phyloP scores from a whole-genome alignment of 2,888 invertebrate genomes.

The Cosmopolites sordidus region DNA sequence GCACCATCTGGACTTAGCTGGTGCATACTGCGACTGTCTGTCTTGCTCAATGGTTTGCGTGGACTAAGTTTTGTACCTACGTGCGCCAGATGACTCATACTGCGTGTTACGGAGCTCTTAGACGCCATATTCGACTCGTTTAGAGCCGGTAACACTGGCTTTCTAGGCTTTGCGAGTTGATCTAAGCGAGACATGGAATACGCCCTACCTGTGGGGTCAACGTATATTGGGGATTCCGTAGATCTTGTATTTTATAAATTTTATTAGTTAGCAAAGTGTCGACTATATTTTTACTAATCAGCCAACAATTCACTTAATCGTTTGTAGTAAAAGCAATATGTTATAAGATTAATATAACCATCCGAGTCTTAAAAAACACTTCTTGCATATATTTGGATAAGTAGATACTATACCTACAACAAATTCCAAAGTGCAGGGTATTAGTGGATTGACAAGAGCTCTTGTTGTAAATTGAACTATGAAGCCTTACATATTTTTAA shows the following conservation, averaged over 20 bases:
- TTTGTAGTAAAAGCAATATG: not conserved
- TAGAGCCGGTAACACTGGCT: constrained; percentile 41
- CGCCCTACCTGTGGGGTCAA: constrained; percentile 61
- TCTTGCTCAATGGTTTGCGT: constrained; percentile 45
- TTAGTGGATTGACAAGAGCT: no score
- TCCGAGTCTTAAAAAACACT: no score
- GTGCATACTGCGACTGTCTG: constrained; percentile 49
- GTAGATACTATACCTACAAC: no score
- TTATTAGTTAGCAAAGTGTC: no score
- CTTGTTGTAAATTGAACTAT: no score
- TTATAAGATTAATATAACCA: not conserved
- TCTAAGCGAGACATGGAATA: constrained; percentile 92
- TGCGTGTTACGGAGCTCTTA: constrained; percentile 57
- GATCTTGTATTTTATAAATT: no score
- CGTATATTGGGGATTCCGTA: no score
- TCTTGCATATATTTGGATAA: no score
- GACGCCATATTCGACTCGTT: constrained; percentile 40
- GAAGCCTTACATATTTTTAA: no score
- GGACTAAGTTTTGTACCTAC: constrained; percentile 47
- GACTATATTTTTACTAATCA: no score
- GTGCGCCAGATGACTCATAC: constrained; percentile 66
- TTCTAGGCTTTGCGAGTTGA: constrained; percentile 70
- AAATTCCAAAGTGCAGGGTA: no score
- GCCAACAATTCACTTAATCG: not conserved
- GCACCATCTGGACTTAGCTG: constrained; percentile 43